Base-by-base conservation (phyloP, 2,797 vertebrate species). In the Taeniopygia guttata region DNA sequence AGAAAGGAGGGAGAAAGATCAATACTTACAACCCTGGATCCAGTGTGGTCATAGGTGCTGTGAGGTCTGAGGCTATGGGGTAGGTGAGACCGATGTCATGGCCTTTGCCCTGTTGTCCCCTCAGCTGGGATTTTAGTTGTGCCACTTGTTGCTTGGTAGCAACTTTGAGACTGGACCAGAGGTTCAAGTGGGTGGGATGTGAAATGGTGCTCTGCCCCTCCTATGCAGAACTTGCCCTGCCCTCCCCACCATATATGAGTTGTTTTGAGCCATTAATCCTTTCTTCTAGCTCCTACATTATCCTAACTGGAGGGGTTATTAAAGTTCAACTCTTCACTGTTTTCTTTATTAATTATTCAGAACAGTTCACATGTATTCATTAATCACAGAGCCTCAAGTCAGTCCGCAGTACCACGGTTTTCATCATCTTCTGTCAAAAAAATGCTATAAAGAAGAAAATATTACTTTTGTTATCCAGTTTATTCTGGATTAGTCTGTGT, bases 221-320 rank as follows among this genome's bases (percentile, higher is more conserved):
- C 34, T 34, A 5, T 23, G 36, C 19, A 56, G 23, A 82, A n/a
- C 7, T 43, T 49, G 19, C 4, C 16, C 32, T 12, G 32, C 13
- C 15, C 3, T n/a, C 3, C 6, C 8, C 9, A 4, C 4, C 7
- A 5, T 10, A 11, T 8, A 32, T 81, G 10, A 49, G 13, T 3
- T 75, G 10, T 49, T 48, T 69, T n/a, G 36, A 43, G 13, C 7
- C 36, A 38, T 32, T 29, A 32, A 43, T 49, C 1, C 49, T 62
- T 69, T 75, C 16, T 62, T 16, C 3, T 29, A 32, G 29, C 16
- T 63, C 23, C 27, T 16, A 38, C 23, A 38, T 32, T 25, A 46
- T 56, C 43, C 10, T 76, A 68, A 32, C 9, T 55, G 49, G 13
- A 51, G 7, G 5, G 1, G 2, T 2, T 72, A 27, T 46, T 72